phyloP scores from a whole-genome alignment of 2,888 invertebrate species.

The Machimus atricapillus region DNA sequence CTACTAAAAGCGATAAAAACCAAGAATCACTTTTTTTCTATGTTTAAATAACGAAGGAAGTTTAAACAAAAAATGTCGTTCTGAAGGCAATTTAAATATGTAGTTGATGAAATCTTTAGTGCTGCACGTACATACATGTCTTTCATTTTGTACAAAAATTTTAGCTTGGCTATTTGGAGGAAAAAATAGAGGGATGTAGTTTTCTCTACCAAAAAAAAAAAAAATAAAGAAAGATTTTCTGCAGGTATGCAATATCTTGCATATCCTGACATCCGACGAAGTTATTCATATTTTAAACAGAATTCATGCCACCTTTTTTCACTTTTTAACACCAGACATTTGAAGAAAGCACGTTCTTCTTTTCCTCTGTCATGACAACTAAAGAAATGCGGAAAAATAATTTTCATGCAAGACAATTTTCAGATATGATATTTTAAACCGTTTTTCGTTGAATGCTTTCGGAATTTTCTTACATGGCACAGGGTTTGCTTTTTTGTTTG shows the following conservation, averaged over 20 bases:
- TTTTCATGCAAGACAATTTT: neutral
- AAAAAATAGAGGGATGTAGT: too few relatives aligned
- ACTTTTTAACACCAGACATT: neutral
- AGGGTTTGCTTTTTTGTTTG: neutral
- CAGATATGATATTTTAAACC: neutral
- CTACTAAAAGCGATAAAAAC: neutral
- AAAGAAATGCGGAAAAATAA: neutral
- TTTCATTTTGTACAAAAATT: neutral
- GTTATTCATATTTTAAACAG: neutral
- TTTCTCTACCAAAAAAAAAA: too few relatives aligned
- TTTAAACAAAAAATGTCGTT: neutral
- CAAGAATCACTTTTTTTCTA: neutral
- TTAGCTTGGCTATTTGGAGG: neutral
- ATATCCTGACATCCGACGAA: neutral
- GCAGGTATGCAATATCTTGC: neutral
- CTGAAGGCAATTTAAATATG: neutral
- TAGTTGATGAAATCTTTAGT: neutral
- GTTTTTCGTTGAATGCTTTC: neutral
- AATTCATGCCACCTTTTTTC: neutral
- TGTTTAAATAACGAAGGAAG: neutral
- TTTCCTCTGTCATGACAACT: neutral
- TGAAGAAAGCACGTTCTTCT: neutral
- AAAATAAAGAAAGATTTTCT: too few relatives aligned
- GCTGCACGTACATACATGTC: neutral
- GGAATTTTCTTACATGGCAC: neutral